phyloP scores from a whole-genome alignment of 2,888 invertebrate species.

The Neoascia interrupta region DNA sequence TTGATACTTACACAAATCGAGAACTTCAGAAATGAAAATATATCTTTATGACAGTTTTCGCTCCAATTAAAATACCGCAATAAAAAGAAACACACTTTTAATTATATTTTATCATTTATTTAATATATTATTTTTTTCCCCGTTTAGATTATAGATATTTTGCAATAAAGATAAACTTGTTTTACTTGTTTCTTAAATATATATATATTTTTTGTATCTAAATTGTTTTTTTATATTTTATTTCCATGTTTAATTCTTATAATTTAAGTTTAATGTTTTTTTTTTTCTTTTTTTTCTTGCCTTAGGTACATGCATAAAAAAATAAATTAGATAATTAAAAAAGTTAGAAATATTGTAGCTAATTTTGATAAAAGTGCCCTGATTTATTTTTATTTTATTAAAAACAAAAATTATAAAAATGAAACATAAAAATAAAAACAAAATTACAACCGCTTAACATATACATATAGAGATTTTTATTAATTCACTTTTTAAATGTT shows the following conservation, averaged over 20 bases:
- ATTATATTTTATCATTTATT: constrained; percentile 41
- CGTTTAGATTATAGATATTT: constrained; percentile 60
- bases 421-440: constrained; percentile 24
- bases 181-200: constrained; percentile 49
- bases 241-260: constrained; percentile 41
- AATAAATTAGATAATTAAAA: constrained; percentile 56
- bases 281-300: constrained; percentile 46
- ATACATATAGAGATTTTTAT: constrained; percentile 46
- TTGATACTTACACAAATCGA: too few species aligned
- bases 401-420: constrained; percentile 39
- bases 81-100: too few species aligned
- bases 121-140: constrained; percentile 52
- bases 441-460: constrained; percentile 55
- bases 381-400: constrained; percentile 6
- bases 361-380: constrained; percentile 63
- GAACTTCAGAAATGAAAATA: too few species aligned
- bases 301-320: constrained; percentile 67
- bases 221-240: constrained; percentile 33
- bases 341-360: constrained; percentile 29
- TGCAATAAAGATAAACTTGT: constrained; percentile 61
- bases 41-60: too few species aligned
- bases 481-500: constrained; percentile 50
- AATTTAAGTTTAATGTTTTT: constrained; percentile 69
- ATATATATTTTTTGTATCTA: constrained; percentile 47
- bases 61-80: too few species aligned